These are phyloP conservation scores for Mastomys natalensis DNA, from an alignment of 2,113 vertebrate species.

Conservation along the genomic window DNA sequence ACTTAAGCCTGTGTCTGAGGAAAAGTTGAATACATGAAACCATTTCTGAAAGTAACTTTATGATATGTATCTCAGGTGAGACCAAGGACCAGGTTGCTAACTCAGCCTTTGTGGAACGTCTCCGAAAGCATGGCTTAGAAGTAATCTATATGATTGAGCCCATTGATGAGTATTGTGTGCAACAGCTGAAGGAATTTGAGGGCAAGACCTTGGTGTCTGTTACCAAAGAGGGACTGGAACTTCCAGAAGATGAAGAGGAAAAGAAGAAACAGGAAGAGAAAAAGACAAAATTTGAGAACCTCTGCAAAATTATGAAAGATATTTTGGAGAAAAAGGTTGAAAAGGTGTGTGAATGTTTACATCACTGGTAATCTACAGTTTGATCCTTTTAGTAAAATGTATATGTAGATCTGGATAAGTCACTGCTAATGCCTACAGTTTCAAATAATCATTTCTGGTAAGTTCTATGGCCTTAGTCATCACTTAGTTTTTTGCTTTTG, in stretches of 20 bases:
- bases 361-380: background rate
- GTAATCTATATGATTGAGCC: constrained; percentile 93
- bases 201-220: constrained; percentile 92
- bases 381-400: background rate
- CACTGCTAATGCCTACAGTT: background rate
- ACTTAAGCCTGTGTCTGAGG: background rate
- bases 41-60: rapidly evolving
- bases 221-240: constrained; percentile 92
- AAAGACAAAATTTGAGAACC: constrained; percentile 90
- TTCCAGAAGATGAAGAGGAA: constrained; percentile 92
- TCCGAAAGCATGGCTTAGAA: constrained; percentile 90
- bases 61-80: constrained; percentile 84
- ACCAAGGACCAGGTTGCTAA: constrained; percentile 93
- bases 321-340: constrained; percentile 93
- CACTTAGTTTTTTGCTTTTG: background rate
- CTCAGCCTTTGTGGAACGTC: constrained; percentile 91
- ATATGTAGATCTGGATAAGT: too few species aligned
- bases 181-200: constrained; percentile 92
- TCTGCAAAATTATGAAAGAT: constrained; percentile 94
- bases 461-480: background rate
- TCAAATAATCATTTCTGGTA: too few species aligned
- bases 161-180: constrained; percentile 92
- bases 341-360: constrained; percentile 84
- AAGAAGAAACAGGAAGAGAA: constrained; percentile 92
- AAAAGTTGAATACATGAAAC: background rate